Percentiles rank a stretch among this genome's conserved stretches.
These are phyloP conservation scores for Plutella xylostella DNA, from an alignment of 2,888 invertebrate species.

Conservation along the genomic window DNA sequence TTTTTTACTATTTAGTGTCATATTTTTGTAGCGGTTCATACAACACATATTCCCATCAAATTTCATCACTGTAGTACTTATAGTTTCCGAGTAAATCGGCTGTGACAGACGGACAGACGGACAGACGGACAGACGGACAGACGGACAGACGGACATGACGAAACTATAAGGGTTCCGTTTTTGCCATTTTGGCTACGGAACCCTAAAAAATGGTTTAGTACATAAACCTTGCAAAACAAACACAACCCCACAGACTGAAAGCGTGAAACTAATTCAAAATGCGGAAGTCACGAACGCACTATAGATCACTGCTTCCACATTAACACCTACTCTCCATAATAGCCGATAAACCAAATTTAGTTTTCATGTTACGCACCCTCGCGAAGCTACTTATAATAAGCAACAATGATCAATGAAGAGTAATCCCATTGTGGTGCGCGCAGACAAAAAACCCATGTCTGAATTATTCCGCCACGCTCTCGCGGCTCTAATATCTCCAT, in stretches of 20 bases:
- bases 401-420: slow-evolving; percentile 68
- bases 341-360: slow-evolving; percentile 70
- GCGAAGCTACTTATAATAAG: slow-evolving; percentile 63
- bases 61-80: too few relatives aligned
- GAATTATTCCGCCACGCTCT: slow-evolving; percentile 64
- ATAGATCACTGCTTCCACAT: slow-evolving; percentile 63
- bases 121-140: too few relatives aligned
- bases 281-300: slow-evolving; percentile 55
- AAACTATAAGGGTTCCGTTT: too few relatives aligned
- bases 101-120: too few relatives aligned
- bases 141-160: too few relatives aligned
- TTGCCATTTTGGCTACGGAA: too few relatives aligned
- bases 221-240: too few relatives aligned
- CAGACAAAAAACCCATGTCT: slow-evolving; percentile 65
- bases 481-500: slow-evolving; percentile 60
- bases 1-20: too few relatives aligned
- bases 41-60: too few relatives aligned
- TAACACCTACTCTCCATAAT: slow-evolving; percentile 70
- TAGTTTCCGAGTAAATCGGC: too few relatives aligned
- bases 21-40: too few relatives aligned
- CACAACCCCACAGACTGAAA: slow-evolving; percentile 16
- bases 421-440: slow-evolving; percentile 64
- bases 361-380: slow-evolving; percentile 68
- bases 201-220: too few relatives aligned
- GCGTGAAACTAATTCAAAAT: slow-evolving; percentile 39